Conservation (phyloP, 2,113 vertebrate genomes). For the Hemiprocne comata region DNA sequence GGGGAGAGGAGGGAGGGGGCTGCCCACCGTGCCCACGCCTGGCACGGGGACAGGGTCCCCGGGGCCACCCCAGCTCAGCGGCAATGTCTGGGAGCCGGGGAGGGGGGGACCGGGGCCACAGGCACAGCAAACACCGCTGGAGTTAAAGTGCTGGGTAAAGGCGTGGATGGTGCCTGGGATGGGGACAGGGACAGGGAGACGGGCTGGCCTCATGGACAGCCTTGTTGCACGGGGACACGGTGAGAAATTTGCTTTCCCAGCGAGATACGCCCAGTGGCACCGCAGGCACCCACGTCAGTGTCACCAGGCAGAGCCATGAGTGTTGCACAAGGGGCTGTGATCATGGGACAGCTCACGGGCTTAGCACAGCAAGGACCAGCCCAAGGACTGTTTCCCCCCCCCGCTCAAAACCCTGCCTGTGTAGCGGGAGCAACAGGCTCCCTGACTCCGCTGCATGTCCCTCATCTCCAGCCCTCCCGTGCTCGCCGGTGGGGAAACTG, state of each 20-base stretch:
- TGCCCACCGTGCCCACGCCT: constrained; percentile 49
- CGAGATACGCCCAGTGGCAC: not conserved
- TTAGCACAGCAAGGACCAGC: not conserved
- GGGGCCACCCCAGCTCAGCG: not conserved
- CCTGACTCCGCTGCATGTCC: not conserved
- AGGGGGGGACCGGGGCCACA: not conserved
- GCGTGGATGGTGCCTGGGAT: not conserved
- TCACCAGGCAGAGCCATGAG: not conserved
- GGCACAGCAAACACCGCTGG: constrained; percentile 47
- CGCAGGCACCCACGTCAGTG: accelerated
- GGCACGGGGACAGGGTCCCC: constrained; percentile 27
- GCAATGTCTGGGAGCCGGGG: not conserved
- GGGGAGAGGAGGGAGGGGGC: not conserved
- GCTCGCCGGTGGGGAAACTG: not conserved
- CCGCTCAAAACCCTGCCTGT: not conserved
- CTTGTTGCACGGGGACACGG: not conserved
- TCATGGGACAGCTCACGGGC: not conserved
- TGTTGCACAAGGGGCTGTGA: not conserved
- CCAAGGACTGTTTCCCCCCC: not conserved
- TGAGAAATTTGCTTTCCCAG: not conserved
- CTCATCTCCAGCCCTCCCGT: not conserved
- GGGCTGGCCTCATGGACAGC: not conserved
- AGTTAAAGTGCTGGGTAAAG: constrained; percentile 69
- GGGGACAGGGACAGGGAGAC: not conserved
- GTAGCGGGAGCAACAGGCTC: not conserved